Evolutionary conservation across 1,140 invertebrate genomes (phyloP), one percentile per base, ranked within the genome.

Genomic region (Cephus cinctus): DNA sequence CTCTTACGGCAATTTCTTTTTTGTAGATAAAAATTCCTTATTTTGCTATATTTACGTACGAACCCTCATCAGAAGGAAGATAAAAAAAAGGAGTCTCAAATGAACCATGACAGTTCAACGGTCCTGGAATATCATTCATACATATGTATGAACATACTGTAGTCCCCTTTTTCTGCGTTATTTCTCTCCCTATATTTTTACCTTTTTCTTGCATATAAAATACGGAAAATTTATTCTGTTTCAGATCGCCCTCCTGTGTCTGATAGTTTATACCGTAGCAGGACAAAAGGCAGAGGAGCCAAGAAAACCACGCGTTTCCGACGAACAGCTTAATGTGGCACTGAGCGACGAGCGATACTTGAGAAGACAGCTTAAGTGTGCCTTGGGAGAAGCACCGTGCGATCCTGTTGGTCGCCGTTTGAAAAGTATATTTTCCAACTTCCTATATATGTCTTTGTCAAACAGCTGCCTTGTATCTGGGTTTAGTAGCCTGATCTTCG

Each of bases 301-400:
- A 36, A 34, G 55, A 11, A 68, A 76, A 59, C 77, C 78, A 0
- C 57, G 73, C 34, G 77, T 87, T 15, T 76, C 84, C 1, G 84
- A 86, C 56, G 83, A 83, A 12, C 79, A 81, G 27, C 65, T 87
- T 0, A 81, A 87, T 11, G 78, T 76, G 20, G 84, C 84, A 0
- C 72, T 87, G 16, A 84, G 77, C 46, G 84, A 88, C 65, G 81
- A 81, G 50, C 71, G 86, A n/a, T 87, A 86, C 60, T 76, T 88
- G 43, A 78, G 75, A 58, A 76, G 85, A 55, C 85, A 87, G 60
- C 71, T 87, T 21, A 86, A 86, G 59, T 88, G 86, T 59, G 84
- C 84, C 15, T 65, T 87, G 1, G 84, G 85, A 4, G 84, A 87
- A 65, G 85, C 79, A 3, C 78, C 82, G 0, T 88, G 86, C 53